Base-by-base conservation (phyloP, 1,140 invertebrate species). In the Drosophila oshimai region DNA sequence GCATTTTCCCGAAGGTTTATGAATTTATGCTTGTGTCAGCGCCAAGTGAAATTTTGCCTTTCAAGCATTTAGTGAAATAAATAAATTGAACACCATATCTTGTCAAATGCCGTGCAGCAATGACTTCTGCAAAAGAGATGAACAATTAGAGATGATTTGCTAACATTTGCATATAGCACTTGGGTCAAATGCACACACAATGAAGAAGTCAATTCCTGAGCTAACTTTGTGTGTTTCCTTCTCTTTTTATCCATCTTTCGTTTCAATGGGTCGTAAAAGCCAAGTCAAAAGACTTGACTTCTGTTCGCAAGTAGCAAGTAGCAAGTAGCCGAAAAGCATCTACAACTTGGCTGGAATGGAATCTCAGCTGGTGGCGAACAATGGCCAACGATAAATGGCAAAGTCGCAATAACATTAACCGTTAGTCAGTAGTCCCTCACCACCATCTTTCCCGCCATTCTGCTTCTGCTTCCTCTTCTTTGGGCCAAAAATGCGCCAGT, bases 331-430 rank as follows among this genome's bases (percentile, higher is more conserved):
- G 10, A 39, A 39, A 39, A 22, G 18, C 33, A 51, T 20, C 34
- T 28, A 9, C 17, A 34, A 29, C 37, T 37, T 29, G 33, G 37
- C 60, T 34, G 6, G 10, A 26, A 31, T 6, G 10, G 6, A 39
- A 57, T 47, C 61, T 65, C 61, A 50, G 50, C 26, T 57, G 61
- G 37, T 28, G 34, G 58, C 29, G 74, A 84, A 84, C 80, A 86
- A 86, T 86, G 76, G 81, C 51, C 72, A 37, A 44, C 80, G 70
- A 84, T 84, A 84, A 84, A 80, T 80, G 80, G 72, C 80, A 86
- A 69, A 76, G 71, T 79, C 76, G 81, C 81, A 86, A 86, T 86
- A 86, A 81, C 76, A 80, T 86, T 87, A 86, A 86, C 81, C 83
- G 81, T 88, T 86, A 77, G 72, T 20, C 41, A 10, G 26, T n/a